Evolutionary conservation across 2,888 invertebrate genomes (phyloP), one percentile per base, ranked within the genome.

Genomic region (Amphimallon solstitiale): DNA sequence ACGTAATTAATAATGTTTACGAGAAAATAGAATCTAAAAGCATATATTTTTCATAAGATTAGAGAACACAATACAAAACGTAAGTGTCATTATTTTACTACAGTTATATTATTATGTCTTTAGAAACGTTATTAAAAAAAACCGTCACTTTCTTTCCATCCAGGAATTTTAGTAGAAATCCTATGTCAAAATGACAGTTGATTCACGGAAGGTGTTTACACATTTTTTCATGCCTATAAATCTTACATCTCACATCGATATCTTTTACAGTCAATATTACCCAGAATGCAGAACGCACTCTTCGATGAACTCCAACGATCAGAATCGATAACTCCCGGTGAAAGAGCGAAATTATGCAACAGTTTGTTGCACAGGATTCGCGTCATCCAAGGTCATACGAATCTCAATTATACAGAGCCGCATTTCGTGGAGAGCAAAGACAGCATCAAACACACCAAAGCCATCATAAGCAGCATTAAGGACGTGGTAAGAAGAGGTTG

Each of bases 281-380:
- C n/a, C 29, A 5, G 29, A 5, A 29, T 3, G 29, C 29, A 29
- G 9, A 29, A 5, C 29, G 5, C 1, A 29, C 5, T n/a, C n/a
- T n/a, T 29, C 7, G 43, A 43, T 29, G 21, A 63, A 14, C 2
- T 14, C 23, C 17, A 66, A 45, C 35, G 29, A 14, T 12, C 45
- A 14, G 43, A 54, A 37, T 64, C 64, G 1, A 15, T 54, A 7
- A 37, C 19, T 2, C 46, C 37, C 29, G 29, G 46, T 4, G 37
- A 45, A 10, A 48, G 23, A 15, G 56, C 15, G 34, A 54, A 64
- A 15, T 35, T 46, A 2, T 64, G 56, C 64, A 56, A 37, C 45
- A 54, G 64, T 23, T 46, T 64, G 17, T 23, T 64, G 29, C 54
- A 56, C 29, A 37, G 56, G 19, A 49, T 63, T n/a, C 51, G 66